Percentiles rank a stretch among this genome's conserved stretches.
These are phyloP conservation scores for Loriculus beryllinus DNA, from an alignment of 2,797 vertebrate genomes.

Conservation along the genomic window DNA sequence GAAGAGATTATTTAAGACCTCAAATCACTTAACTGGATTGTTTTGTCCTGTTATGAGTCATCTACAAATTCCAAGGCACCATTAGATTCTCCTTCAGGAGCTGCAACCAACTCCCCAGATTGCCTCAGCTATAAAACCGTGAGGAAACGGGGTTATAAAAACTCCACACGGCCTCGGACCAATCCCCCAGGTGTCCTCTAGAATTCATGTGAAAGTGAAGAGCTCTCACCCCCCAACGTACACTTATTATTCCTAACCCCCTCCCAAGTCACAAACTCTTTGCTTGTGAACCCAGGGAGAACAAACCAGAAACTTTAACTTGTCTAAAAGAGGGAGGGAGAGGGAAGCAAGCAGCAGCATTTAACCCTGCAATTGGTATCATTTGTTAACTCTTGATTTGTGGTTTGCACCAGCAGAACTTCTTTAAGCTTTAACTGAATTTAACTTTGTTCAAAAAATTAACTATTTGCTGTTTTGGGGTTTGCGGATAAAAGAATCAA, in stretches of 20 bases:
- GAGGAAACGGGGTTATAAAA: neutral
- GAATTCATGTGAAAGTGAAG: neutral
- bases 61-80: conserved; percentile 46
- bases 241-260: neutral
- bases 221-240: neutral
- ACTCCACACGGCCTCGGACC: neutral
- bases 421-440: neutral
- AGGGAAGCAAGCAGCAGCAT: neutral
- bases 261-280: neutral
- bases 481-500: neutral
- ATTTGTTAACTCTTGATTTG: neutral
- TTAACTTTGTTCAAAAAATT: neutral
- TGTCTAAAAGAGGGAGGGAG: neutral
- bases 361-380: neutral
- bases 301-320: neutral
- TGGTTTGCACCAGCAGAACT: neutral
- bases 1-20: conserved; percentile 61
- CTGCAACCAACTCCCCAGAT: conserved; percentile 4
- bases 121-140: neutral
- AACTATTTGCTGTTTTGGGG: neutral
- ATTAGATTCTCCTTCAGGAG: conserved; percentile 23
- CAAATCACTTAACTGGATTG: conserved; percentile 57
- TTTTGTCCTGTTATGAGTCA: conserved; percentile 59
- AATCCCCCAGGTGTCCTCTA: neutral
- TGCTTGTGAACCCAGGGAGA: neutral